phyloP scores from a whole-genome alignment of 2,797 vertebrate species.

The Phataginus tricuspis region DNA sequence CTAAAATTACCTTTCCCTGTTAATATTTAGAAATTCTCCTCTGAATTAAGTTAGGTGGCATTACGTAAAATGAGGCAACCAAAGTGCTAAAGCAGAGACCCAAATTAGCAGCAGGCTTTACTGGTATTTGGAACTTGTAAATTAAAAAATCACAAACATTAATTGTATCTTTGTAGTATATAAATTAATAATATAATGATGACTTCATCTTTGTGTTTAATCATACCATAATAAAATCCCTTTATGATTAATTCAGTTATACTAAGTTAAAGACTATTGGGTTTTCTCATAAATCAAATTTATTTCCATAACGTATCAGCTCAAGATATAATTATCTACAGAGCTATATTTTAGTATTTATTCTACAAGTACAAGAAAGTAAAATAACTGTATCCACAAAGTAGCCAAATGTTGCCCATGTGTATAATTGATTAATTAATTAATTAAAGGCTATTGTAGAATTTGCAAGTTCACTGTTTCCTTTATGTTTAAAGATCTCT shows the following conservation, averaged over 20 bases:
- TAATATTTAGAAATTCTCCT: conserved; percentile 79
- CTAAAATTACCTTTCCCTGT: conserved; percentile 79
- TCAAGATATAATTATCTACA: conserved; percentile 58
- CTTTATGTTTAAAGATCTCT: not conserved
- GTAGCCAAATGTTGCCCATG: not conserved
- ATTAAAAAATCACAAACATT: conserved; percentile 78
- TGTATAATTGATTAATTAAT: not conserved
- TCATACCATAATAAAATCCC: conserved; percentile 55
- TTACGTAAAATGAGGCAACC: conserved; percentile 75
- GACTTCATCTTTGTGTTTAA: conserved; percentile 66
- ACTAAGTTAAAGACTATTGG: conserved; percentile 57
- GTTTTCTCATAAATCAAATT: conserved; percentile 70
- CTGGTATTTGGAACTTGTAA: conserved; percentile 77
- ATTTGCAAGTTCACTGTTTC: not conserved
- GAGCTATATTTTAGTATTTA: conserved; percentile 35
- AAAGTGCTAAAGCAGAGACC: conserved; percentile 73
- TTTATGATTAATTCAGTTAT: conserved; percentile 67
- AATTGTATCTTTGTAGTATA: conserved; percentile 78
- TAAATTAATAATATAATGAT: conserved; percentile 80
- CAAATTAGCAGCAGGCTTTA: conserved; percentile 75
- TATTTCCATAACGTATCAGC: conserved; percentile 64
- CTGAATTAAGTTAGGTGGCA: conserved; percentile 77
- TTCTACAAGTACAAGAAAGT: not conserved
- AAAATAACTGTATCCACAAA: not conserved
- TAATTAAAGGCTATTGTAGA: not conserved